Evolutionary conservation across 2,797 vertebrate genomes (phyloP).

Genomic region (Taeniopygia guttata): DNA sequence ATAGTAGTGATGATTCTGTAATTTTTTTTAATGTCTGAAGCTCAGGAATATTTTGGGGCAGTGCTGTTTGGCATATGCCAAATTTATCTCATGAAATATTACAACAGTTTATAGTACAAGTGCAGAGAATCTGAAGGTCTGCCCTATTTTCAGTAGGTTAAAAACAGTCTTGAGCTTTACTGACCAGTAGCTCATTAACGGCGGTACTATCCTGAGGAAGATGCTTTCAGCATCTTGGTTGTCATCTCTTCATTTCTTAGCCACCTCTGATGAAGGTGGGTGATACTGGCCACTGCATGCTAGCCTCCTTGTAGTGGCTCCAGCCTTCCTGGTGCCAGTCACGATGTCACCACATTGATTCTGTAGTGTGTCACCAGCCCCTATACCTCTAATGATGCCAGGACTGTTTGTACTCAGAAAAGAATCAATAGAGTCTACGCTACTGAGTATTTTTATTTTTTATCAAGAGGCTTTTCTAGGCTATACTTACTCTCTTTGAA

Average conservation of each 20-base stretch:
- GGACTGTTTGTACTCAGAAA: background rate
- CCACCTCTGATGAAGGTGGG: background rate
- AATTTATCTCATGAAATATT: background rate
- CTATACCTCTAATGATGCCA: background rate
- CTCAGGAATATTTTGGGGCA: background rate
- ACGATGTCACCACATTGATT: fast-evolving
- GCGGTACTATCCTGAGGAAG: background rate
- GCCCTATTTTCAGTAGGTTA: background rate
- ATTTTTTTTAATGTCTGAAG: background rate
- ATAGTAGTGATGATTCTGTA: background rate
- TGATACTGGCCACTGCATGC: background rate
- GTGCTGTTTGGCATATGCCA: background rate
- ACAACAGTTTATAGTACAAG: background rate
- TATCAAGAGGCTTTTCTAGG: background rate
- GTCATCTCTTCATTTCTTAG: background rate
- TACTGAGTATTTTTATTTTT: background rate
- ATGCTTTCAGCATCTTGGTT: background rate
- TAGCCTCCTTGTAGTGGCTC: background rate
- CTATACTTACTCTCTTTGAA: background rate
- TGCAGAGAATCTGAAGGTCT: background rate
- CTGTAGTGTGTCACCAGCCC: background rate
- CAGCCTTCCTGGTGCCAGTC: background rate
- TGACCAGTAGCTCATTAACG: background rate
- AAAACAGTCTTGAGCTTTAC: background rate
- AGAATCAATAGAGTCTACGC: background rate